Percentiles rank a stretch among this genome's conserved stretches.
Conservation (phyloP, 2,888 invertebrate genomes). For the Periphyllus acericola region DNA sequence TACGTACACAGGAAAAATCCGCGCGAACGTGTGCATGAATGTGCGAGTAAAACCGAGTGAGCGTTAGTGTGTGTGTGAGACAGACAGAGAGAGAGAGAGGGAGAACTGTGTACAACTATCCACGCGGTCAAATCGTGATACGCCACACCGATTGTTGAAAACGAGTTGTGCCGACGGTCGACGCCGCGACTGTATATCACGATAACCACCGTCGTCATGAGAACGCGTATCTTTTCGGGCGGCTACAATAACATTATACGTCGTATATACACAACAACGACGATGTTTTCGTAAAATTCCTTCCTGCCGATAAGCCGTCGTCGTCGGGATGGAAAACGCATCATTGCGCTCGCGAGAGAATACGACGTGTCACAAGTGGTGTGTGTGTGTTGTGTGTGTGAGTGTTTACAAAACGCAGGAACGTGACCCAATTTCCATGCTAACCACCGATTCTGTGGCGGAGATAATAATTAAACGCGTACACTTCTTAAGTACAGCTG, state of each 20-base stretch:
- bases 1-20: background rate
- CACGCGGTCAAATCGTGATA: slow-evolving; percentile 39
- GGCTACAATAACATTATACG: background rate
- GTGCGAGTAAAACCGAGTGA: background rate
- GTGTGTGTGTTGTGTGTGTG: background rate
- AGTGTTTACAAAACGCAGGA: slow-evolving; percentile 1
- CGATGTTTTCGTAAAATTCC: slow-evolving; percentile 32
- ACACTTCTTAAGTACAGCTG: background rate
- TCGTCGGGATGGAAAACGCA: background rate
- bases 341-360: background rate
- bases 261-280: too few relatives aligned
- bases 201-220: slow-evolving; percentile 22
- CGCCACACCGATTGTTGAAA: slow-evolving; percentile 4
- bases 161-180: slow-evolving; percentile 12
- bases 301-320: background rate
- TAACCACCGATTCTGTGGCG: background rate
- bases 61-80: background rate
- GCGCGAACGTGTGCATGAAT: background rate
- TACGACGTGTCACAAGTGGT: background rate
- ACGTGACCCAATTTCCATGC: slow-evolving; percentile 29
- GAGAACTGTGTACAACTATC: background rate
- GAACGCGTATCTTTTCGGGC: background rate
- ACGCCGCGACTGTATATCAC: background rate
- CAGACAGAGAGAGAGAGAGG: too few relatives aligned
- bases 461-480: background rate